phyloP scores from a whole-genome alignment of 2,797 vertebrate species.

The Streptopelia turtur region DNA sequence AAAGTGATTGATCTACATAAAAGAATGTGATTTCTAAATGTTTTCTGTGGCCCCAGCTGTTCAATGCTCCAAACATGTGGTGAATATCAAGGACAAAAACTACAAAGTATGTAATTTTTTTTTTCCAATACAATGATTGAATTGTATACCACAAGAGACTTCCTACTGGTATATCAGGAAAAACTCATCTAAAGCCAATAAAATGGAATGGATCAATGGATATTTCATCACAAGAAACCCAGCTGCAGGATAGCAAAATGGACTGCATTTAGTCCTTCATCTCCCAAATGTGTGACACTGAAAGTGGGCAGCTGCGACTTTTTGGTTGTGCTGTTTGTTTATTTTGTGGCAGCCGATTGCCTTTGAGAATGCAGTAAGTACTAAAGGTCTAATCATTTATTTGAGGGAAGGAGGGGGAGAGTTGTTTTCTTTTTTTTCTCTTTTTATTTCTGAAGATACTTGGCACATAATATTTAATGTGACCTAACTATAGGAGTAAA shows the following conservation, averaged over 20 bases:
- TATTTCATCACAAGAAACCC: conserved; percentile 54
- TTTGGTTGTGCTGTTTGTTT: conserved; percentile 22
- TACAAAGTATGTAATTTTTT: background rate
- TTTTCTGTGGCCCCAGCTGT: conserved; percentile 30
- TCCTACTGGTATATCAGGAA: background rate
- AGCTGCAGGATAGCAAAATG: conserved; percentile 33
- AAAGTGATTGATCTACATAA: conserved; percentile 36
- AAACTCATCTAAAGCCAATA: conserved; percentile 44
- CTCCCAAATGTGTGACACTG: background rate
- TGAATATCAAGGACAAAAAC: conserved; percentile 36
- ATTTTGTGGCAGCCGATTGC: background rate
- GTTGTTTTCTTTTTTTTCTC: background rate
- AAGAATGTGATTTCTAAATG: conserved; percentile 23
- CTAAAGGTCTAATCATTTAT: conserved; percentile 24
- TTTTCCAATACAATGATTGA: conserved; percentile 24
- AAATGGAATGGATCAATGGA: conserved; percentile 20
- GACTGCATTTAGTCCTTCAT: background rate
- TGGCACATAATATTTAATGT: conserved; percentile 14
- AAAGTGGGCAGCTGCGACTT: conserved; percentile 4
- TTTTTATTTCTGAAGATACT: conserved; percentile 49
- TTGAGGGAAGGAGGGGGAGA: background rate
- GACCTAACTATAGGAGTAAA: conserved; percentile 23
- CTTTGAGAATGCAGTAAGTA: conserved; percentile 24
- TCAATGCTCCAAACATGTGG: conserved; percentile 22
- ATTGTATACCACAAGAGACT: conserved; percentile 12